Conservation (phyloP, 1,140 invertebrate species). For the Drosophila miranda region DNA sequence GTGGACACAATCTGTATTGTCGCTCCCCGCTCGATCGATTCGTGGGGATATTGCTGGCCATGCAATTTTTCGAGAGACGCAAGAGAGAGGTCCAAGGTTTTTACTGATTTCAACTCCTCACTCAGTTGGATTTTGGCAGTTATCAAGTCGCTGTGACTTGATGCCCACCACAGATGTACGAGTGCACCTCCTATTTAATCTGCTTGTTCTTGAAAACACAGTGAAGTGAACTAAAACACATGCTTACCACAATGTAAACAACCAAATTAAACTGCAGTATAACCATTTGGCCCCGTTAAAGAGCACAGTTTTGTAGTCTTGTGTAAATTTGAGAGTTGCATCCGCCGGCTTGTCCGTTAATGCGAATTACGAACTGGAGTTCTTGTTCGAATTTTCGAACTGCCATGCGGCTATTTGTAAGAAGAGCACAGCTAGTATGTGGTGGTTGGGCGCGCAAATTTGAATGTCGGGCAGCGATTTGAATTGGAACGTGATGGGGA, state of each 20-base stretch:
- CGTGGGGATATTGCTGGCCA: slow-evolving; percentile 44
- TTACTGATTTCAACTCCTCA: no score
- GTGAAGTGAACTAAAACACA: not conserved
- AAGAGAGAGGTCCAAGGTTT: not conserved
- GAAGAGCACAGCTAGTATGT: slow-evolving; percentile 18
- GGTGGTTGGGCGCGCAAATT: not conserved
- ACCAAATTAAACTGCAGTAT: not conserved
- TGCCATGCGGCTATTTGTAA: not conserved
- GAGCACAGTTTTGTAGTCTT: not conserved
- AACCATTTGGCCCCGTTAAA: not conserved
- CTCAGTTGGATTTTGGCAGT: no score
- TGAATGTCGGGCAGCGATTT: no score
- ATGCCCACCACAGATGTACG: no score
- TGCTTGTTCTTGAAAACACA: not conserved
- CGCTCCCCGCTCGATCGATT: slow-evolving; percentile 16
- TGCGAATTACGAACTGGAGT: slow-evolving; percentile 18
- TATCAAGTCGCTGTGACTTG: no score
- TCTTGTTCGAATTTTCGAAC: slow-evolving; percentile 16
- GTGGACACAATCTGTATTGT: slow-evolving; percentile 50
- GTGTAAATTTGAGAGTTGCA: slow-evolving; percentile 6
- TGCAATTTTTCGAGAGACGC: slow-evolving; percentile 39
- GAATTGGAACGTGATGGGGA: slow-evolving; percentile 5
- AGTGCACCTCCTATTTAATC: no score
- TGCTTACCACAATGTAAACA: no score
- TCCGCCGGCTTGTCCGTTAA: slow-evolving; percentile 3